phyloP scores from a whole-genome alignment of 1,140 invertebrate species.

The Zaprionus vittiger region DNA sequence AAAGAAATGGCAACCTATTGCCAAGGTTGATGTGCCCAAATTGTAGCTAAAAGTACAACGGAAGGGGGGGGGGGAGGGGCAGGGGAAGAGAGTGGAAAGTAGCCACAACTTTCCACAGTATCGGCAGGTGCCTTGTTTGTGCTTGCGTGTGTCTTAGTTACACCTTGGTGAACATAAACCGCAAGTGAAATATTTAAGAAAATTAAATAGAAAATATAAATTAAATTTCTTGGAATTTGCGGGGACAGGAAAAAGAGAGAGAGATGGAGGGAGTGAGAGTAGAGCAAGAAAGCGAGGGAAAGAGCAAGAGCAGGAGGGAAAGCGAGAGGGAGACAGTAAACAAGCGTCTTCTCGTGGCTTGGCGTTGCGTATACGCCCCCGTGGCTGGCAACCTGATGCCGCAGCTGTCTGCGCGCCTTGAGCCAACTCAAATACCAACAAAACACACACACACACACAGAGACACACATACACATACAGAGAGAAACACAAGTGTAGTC shows the following conservation, averaged over 20 bases:
- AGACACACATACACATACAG: neutral
- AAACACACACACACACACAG: neutral
- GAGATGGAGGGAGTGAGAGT: neutral
- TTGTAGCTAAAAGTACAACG: slow-evolving; percentile 34
- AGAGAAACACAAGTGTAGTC: neutral
- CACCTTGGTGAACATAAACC: slow-evolving; percentile 30
- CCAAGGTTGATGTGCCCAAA: slow-evolving; percentile 9
- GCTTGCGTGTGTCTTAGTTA: slow-evolving; percentile 30
- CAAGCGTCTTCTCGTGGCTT: neutral
- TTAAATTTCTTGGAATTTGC: slow-evolving; percentile 49
- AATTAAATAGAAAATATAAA: slow-evolving; percentile 45
- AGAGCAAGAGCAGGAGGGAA: neutral
- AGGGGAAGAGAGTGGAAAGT: neutral
- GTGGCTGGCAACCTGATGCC: slow-evolving; percentile 22
- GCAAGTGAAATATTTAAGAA: slow-evolving; percentile 37
- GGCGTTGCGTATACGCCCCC: slow-evolving; percentile 48
- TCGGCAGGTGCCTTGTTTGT: neutral
- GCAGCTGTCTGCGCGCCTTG: slow-evolving; percentile 7
- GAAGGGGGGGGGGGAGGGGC: neutral
- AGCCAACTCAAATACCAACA: slow-evolving; percentile 14
- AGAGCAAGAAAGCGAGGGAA: neutral
- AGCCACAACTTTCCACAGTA: slow-evolving; percentile 7
- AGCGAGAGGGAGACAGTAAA: neutral
- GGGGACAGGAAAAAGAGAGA: neutral
- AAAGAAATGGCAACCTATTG: too few species aligned